Conservation (phyloP, 1,140 invertebrate species). For the Dendroctonus valens region DNA sequence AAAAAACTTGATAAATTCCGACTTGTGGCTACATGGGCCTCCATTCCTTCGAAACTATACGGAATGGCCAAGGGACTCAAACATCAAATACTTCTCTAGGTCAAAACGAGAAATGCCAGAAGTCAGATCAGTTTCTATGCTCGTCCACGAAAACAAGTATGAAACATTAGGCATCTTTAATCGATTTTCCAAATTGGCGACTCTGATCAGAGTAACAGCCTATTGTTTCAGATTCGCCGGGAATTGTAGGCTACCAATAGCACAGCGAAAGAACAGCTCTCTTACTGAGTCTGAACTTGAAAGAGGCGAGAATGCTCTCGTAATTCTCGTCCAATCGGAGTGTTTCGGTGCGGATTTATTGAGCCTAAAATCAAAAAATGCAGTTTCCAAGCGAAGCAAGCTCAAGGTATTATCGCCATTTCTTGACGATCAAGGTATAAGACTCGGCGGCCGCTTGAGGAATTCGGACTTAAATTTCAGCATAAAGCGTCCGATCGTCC, state of each 20-base stretch:
- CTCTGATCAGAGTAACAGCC: constrained; percentile 9
- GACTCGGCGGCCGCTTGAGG: neutral
- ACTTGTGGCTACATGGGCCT: constrained; percentile 36
- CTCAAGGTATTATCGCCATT: neutral
- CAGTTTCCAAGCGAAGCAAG: neutral
- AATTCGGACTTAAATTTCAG: neutral
- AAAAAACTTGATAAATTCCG: constrained; percentile 11
- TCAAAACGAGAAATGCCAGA: neutral
- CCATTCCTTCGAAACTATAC: constrained; percentile 5
- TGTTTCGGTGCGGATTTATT: neutral
- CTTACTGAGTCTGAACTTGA: constrained; percentile 8
- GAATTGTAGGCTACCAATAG: neutral
- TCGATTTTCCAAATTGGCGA: neutral
- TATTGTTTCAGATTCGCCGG: constrained; percentile 24
- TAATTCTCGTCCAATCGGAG: constrained; percentile 7
- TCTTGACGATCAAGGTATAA: neutral
- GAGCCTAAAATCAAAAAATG: neutral
- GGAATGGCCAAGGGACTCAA: neutral
- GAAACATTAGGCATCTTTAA: constrained; percentile 7
- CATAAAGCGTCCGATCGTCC: neutral
- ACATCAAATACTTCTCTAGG: neutral
- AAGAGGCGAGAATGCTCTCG: neutral
- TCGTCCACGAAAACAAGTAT: neutral
- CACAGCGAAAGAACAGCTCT: neutral
- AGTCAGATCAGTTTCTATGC: neutral